Evolutionary conservation across 2,113 vertebrate genomes (phyloP), one percentile per base, ranked within the genome.

Genomic region (Anhinga rufa): DNA sequence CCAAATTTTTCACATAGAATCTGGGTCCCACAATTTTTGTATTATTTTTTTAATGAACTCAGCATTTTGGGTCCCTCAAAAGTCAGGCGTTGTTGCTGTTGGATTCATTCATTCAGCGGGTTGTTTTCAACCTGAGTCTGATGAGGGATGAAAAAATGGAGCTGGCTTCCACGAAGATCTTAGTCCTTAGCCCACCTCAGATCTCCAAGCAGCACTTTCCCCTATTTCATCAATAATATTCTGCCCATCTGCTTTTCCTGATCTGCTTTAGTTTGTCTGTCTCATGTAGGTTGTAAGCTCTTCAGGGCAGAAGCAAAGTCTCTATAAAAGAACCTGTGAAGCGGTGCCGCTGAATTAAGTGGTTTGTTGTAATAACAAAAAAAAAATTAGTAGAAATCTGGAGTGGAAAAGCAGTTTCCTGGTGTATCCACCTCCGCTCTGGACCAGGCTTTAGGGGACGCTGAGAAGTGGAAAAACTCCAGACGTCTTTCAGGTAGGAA

Each of bases 361-460:
- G 51, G 42, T 70, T 86, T 86, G 72, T 88, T 82, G 62, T 77
- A 88, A 71, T 58, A 87, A 81, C 26, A 62, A 81, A 66, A 58
- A 49, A 51, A 91, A 69, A n/a, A n/a, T 74, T 34, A 58, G 64
- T 32, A 74, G 85, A 88, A 94, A 88, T 49, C 32, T 44, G 54
- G 90, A 90, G 76, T 83, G 85, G 92, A 83, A 86, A 90, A 90
- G 68, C 60, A 75, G 68, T 75, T 93, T 96, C 68, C 76, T 83
- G 54, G 12, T 58, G 38, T 58, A 88, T 40, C 51, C 80, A 83
- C 42, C 54, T 92, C 92, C 0, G 0, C 58, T 76, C 78, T 74
- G 75, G 42, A 75, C 31, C 2, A 0, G 44, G 57, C 61, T 91
- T 85, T 69, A 78, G 42, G 38, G 44, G 32, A 80, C 51, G 17